Base-by-base conservation (phyloP, 1,140 invertebrate species). In the Eumaeus atala region DNA sequence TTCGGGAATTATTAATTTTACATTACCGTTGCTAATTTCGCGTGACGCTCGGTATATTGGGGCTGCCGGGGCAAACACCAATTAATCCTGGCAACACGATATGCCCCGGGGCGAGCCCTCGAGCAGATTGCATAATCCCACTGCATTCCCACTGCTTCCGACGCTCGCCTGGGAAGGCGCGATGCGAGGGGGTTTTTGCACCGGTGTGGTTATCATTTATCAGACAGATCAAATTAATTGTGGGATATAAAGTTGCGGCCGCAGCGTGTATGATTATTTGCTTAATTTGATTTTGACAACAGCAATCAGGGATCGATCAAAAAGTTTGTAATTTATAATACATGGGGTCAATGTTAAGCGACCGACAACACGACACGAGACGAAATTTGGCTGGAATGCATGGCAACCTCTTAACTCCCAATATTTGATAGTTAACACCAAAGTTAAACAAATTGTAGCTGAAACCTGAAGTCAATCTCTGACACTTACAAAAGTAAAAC, bases 71-170 rank as follows among this genome's bases (percentile, higher is more conserved):
- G 67, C 69, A 76, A 74, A 74, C 64, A 60, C 57, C 65, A 67
- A 73, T 73, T 73, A 73, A 75, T 74, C 72, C 67, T 61, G 64
- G 70, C 68, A 78, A 85, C 76, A 74, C 73, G 77, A 81, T 80
- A 80, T 67, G 60, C 64, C 58, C 60, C 52, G 66, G 61, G 56
- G 60, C 21, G 59, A 34, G 55, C 67, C 67, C 68, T 69, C 62
- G 58, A 54, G 65, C 75, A 81, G 74, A 80, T 83, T 78, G 75
- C 68, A 74, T 77, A 74, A 82, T 82, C 77, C 72, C 70, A 51
- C 44, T 83, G 79, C 82, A 83, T 78, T 85, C 80, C 70, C 77
- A 78, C 73, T 67, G 76, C 82, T 83, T 85, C 82, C 67, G 70
- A 73, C 72, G 70, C 69, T 48, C n/a, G n/a, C n/a, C n/a, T n/a